A percentile compares a stretch with the other conserved stretches of the same genome.
Evolutionary conservation across 2,797 vertebrate species (phyloP).

Genomic region (Labeo calbasu): DNA sequence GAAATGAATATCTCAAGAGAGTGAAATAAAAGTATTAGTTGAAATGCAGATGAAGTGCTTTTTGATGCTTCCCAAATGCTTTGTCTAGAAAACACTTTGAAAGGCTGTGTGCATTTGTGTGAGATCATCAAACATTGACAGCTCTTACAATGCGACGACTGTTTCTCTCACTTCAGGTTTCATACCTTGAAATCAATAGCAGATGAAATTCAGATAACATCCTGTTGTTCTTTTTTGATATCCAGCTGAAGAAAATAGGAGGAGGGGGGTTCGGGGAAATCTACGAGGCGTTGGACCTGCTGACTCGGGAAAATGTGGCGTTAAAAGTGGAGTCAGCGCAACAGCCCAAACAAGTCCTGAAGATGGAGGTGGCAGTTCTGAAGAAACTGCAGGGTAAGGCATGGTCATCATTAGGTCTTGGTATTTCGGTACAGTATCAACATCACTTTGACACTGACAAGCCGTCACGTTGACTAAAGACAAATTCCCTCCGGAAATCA

Average conservation of each 20-base stretch:
- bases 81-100: background rate
- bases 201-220: background rate
- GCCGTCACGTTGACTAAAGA: background rate
- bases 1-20: background rate
- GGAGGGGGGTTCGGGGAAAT: slow-evolving; percentile 97
- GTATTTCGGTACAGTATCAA: slow-evolving; percentile 1
- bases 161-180: background rate
- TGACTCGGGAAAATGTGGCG: slow-evolving; percentile 96
- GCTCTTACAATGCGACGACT: background rate
- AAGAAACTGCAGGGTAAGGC: slow-evolving; percentile 94
- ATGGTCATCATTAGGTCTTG: slow-evolving; percentile 5
- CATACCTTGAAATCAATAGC: background rate
- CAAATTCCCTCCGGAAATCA: background rate
- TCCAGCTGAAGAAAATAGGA: slow-evolving; percentile 95
- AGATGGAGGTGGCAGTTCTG: slow-evolving; percentile 98
- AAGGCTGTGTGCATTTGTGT: background rate
- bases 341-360: slow-evolving; percentile 97
- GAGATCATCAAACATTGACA: background rate
- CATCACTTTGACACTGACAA: slow-evolving; percentile 32
- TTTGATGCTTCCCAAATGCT: background rate
- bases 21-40: slow-evolving; percentile 1
- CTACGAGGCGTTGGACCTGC: slow-evolving; percentile 94
- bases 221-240: slow-evolving; percentile 28
- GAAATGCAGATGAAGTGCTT: background rate
- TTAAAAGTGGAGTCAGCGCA: slow-evolving; percentile 97